These are phyloP conservation scores for Montipora foliosa DNA, from an alignment of 64 coral and sea anemone genomes.

Conservation along the genomic window DNA sequence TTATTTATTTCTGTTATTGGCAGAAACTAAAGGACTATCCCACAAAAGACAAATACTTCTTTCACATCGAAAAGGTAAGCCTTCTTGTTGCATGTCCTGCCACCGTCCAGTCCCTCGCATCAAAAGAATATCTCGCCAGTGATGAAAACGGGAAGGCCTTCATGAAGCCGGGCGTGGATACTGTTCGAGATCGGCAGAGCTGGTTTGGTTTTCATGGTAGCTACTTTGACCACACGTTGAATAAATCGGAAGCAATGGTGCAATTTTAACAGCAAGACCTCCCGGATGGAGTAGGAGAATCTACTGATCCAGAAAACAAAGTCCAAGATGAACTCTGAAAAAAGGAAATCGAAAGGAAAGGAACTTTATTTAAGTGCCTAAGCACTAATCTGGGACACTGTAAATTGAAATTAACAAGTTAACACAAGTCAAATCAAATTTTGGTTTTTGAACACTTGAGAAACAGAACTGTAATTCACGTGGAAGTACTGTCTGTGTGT, in stretches of 20 bases:
- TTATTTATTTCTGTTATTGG: not conserved
- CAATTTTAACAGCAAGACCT: not conserved
- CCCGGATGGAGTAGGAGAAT: too few relatives aligned
- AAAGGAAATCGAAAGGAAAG: too few relatives aligned
- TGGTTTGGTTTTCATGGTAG: not conserved
- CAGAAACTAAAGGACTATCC: conserved; percentile 6
- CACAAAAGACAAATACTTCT: not conserved
- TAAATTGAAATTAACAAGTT: too few relatives aligned
- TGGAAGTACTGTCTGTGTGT: too few relatives aligned
- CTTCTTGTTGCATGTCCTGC: not conserved
- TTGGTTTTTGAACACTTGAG: too few relatives aligned
- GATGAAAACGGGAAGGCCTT: not conserved
- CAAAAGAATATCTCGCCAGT: not conserved
- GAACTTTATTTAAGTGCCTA: too few relatives aligned
- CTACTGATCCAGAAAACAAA: too few relatives aligned
- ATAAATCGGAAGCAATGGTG: not conserved
- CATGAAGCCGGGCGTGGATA: not conserved
- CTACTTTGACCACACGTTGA: not conserved
- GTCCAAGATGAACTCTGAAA: too few relatives aligned
- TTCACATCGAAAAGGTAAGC: not conserved
- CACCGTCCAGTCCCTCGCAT: not conserved
- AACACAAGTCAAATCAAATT: too few relatives aligned
- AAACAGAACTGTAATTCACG: too few relatives aligned
- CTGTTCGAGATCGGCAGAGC: not conserved
- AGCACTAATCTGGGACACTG: too few relatives aligned